These are phyloP conservation scores for Austrolebias charrua DNA, from an alignment of 2,797 vertebrate genomes.

Conservation along the genomic window DNA sequence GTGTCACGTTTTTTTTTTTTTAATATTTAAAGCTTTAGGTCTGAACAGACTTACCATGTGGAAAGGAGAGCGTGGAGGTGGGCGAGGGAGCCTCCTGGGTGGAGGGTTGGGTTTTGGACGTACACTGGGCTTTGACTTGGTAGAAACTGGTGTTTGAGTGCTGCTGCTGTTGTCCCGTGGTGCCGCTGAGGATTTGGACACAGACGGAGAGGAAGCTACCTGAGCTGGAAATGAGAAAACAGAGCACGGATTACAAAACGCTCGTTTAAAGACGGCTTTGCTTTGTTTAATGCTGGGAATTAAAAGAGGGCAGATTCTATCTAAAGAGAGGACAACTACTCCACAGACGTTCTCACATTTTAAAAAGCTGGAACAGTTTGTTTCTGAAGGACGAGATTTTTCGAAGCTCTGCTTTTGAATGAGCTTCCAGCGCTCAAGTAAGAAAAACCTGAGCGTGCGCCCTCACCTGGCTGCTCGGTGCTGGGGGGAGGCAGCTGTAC, in stretches of 20 bases:
- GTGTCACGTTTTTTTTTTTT: too few relatives aligned
- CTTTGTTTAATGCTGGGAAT: too few relatives aligned
- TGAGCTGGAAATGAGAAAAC: constrained; percentile 44
- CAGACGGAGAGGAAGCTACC: constrained; percentile 27
- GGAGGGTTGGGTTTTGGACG: constrained; percentile 58
- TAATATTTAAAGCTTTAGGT: neutral
- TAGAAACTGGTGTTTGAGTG: constrained; percentile 46
- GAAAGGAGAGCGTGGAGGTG: constrained; percentile 87
- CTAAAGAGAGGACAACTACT: neutral
- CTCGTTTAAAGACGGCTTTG: too few relatives aligned
- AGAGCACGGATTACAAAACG: too few relatives aligned
- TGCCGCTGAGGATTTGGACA: constrained; percentile 54
- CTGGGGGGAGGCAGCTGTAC: constrained; percentile 69
- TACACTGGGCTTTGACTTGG: constrained; percentile 48
- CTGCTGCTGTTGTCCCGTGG: constrained; percentile 57
- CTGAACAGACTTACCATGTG: constrained; percentile 78
- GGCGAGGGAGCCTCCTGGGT: constrained; percentile 79
- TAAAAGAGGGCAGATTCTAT: too few relatives aligned
- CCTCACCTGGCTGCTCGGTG: constrained; percentile 79
- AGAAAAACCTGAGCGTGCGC: neutral
- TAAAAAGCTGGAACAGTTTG: neutral
- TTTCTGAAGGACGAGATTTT: neutral
- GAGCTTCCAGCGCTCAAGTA: neutral
- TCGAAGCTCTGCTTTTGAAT: neutral
- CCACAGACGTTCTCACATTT: neutral